Conservation (phyloP, 2,113 vertebrate genomes). For the Odontophorus gujanensis region DNA sequence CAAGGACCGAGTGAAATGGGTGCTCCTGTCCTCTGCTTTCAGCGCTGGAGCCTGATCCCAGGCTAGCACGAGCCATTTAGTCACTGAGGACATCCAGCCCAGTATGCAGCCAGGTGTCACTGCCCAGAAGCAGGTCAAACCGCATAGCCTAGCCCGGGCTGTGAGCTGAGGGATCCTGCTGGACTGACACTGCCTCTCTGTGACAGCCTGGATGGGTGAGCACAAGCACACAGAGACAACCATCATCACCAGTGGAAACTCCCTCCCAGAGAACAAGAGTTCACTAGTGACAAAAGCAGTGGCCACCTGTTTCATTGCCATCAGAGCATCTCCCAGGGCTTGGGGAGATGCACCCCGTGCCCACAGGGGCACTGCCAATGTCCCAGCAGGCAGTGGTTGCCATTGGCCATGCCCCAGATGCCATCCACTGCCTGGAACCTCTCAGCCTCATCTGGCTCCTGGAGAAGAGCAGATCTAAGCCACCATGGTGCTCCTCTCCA, state of each 20-base stretch:
- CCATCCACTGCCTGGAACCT: background rate
- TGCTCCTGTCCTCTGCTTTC: rapidly evolving
- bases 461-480: background rate
- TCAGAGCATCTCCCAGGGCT: background rate
- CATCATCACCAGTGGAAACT: rapidly evolving
- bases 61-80: background rate
- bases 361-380: background rate
- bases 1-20: background rate
- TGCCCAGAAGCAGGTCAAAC: background rate
- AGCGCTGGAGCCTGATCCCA: rapidly evolving
- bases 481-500: background rate
- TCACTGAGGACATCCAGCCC: background rate
- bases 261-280: rapidly evolving
- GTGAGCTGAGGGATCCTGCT: background rate
- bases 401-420: background rate
- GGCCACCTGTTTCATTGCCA: rapidly evolving
- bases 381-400: background rate
- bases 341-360: background rate
- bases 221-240: background rate
- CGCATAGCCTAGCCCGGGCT: background rate
- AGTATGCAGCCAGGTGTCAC: background rate
- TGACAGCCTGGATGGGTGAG: rapidly evolving
- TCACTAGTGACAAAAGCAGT: background rate
- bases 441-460: background rate
- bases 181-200: rapidly evolving